Evolutionary conservation across 2,797 vertebrate species (phyloP).

Genomic region (Myotis findleyi): DNA sequence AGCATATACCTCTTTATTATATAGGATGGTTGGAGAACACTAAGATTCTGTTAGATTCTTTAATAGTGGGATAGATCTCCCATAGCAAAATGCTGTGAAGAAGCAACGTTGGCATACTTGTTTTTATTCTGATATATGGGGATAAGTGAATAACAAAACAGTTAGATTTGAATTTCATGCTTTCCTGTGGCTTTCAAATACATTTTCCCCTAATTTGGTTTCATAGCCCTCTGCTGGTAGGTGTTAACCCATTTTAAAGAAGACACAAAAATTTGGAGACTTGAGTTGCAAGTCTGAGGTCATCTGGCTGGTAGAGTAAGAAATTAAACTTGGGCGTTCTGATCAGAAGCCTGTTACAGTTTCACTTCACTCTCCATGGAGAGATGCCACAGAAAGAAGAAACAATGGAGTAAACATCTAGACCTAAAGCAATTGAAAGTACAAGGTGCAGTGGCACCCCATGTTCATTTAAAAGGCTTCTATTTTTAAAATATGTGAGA

Average conservation of each 20-base stretch:
- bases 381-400: not conserved
- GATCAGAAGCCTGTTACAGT: not conserved
- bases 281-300: not conserved
- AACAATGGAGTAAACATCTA: not conserved
- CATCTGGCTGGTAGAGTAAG: not conserved
- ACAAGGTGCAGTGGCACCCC: not conserved
- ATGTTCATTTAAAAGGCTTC: not conserved
- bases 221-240: not conserved
- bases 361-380: not conserved
- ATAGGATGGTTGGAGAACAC: not conserved
- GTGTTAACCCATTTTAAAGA: not conserved
- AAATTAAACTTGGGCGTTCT: not conserved
- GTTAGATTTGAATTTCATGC: conserved; percentile 9
- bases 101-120: not conserved
- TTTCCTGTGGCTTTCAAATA: not conserved
- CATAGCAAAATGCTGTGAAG: not conserved
- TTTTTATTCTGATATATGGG: conserved; percentile 30
- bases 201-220: not conserved
- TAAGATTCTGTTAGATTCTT: not conserved
- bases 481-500: not conserved
- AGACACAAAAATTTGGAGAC: not conserved
- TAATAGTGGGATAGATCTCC: not conserved
- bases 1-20: no score
- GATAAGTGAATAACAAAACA: not conserved
- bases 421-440: not conserved